Conservation (phyloP, 2,888 invertebrate genomes). For the Leptopilina drosophilae region DNA sequence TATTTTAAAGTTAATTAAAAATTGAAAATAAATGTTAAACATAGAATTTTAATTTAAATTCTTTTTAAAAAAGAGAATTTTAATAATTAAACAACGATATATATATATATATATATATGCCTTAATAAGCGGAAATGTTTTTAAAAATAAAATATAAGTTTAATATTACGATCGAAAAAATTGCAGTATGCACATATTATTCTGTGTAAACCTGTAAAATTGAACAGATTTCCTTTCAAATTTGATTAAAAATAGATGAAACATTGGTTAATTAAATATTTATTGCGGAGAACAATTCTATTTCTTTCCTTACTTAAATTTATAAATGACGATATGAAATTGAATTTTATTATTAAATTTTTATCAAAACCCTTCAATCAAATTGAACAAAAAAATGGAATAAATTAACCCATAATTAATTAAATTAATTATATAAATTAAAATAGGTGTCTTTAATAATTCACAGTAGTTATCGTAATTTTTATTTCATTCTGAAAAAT, state of each 20-base stretch:
- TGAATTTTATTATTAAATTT: too few species aligned
- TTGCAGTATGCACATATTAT: too few species aligned
- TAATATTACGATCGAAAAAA: constrained; percentile 1
- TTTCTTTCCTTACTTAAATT: not conserved
- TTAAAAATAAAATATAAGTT: constrained; percentile 34
- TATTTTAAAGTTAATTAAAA: not conserved
- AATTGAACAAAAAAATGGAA: too few species aligned
- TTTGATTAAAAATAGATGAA: not conserved
- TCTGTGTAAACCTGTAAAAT: not conserved
- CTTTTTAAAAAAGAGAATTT: constrained; percentile 31
- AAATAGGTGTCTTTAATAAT: too few species aligned
- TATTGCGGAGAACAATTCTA: not conserved
- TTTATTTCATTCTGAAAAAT: too few species aligned
- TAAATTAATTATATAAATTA: too few species aligned
- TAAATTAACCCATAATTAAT: too few species aligned
- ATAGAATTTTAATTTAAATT: not conserved
- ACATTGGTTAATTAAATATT: not conserved
- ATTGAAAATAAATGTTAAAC: not conserved
- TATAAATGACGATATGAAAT: too few species aligned
- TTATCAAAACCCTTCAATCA: too few species aligned
- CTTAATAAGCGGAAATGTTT: constrained; percentile 24
- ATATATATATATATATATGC: constrained; percentile 7
- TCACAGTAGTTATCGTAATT: too few species aligned
- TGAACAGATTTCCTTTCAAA: not conserved
- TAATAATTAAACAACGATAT: constrained; percentile 36